These are phyloP conservation scores for Chelonoidis abingdonii DNA, from an alignment of 2,113 vertebrate species.

Conservation along the genomic window DNA sequence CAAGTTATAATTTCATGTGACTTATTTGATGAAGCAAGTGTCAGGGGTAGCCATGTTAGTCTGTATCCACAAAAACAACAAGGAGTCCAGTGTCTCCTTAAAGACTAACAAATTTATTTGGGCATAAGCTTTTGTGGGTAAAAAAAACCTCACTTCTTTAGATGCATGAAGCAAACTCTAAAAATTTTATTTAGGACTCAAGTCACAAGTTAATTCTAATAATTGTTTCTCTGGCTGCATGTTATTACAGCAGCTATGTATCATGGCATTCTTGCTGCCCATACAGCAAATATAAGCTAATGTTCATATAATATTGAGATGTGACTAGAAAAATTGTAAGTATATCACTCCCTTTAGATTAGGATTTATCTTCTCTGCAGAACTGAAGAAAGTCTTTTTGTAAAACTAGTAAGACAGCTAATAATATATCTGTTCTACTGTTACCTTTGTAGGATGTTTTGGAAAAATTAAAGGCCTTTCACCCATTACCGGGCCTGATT, in stretches of 20 bases:
- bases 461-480: constrained; percentile 90
- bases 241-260: not conserved
- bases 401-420: constrained; percentile 29
- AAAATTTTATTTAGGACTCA: not conserved
- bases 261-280: not conserved
- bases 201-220: not conserved
- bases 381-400: not conserved
- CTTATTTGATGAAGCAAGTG: not conserved
- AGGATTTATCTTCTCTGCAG: not conserved
- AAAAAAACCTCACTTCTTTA: no score
- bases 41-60: no score
- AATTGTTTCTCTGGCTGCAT: not conserved
- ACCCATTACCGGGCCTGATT: constrained; percentile 92
- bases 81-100: no score
- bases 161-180: not conserved
- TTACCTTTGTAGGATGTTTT: constrained; percentile 86
- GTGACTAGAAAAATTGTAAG: not conserved
- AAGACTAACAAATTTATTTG: no score
- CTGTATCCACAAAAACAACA: no score
- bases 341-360: not conserved
- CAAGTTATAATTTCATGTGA: constrained; percentile 14
- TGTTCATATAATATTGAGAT: constrained; percentile 10
- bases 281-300: not conserved
- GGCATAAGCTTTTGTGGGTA: no score
- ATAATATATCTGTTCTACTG: constrained; percentile 24